Evolutionary conservation across 64 coral and sea anemone species (phyloP).

Genomic region (Porites lutea): DNA sequence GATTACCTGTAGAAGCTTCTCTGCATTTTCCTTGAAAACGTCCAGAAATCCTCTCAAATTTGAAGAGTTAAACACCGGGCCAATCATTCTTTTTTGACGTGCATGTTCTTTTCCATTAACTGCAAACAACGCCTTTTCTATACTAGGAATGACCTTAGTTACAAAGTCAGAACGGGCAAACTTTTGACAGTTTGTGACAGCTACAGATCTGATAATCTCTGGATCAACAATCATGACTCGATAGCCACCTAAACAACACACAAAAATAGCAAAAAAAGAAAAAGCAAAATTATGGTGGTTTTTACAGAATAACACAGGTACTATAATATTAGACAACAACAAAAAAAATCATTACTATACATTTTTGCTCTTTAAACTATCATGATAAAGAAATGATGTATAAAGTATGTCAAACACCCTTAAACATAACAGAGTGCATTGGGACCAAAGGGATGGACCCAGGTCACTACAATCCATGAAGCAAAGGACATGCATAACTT

Average conservation of each 20-base stretch:
- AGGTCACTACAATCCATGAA: too few species aligned
- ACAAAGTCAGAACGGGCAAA: conserved; percentile 15
- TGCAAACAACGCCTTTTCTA: background rate
- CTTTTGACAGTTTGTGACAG: background rate
- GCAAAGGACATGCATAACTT: too few species aligned
- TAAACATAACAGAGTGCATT: too few species aligned
- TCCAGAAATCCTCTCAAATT: conserved; percentile 15
- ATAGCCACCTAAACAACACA: background rate
- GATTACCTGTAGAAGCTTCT: conserved; percentile 11
- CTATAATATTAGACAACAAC: too few species aligned
- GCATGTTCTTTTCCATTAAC: background rate
- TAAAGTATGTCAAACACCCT: too few species aligned
- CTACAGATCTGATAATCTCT: background rate
- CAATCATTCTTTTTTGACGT: conserved; percentile 9
- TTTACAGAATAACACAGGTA: too few species aligned
- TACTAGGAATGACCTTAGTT: background rate
- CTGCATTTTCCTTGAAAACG: background rate
- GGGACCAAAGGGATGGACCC: too few species aligned
- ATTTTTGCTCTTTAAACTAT: too few species aligned
- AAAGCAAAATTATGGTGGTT: background rate
- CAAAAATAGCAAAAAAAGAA: background rate
- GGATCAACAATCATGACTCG: background rate
- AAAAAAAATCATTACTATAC: too few species aligned
- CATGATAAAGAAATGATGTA: too few species aligned
- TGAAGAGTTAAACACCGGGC: background rate